phyloP scores from a whole-genome alignment of 2,888 invertebrate species.

The Chromoteleia sp. region DNA sequence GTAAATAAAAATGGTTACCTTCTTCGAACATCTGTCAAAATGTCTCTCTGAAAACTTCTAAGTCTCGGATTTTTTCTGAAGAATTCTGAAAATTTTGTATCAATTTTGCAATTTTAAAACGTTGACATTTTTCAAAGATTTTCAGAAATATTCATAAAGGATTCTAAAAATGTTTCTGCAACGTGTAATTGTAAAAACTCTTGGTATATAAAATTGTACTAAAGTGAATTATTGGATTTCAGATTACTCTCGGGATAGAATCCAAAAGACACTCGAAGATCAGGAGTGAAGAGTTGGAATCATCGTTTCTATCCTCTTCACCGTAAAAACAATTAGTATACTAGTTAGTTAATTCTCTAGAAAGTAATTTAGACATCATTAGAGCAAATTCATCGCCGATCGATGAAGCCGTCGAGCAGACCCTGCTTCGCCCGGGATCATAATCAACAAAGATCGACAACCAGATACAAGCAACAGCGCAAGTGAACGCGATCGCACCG shows the following conservation, averaged over 20 bases:
- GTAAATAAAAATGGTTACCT: no score
- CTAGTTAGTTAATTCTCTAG: conserved; percentile 88
- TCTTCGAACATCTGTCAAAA: no score
- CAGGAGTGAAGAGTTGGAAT: conserved; percentile 82
- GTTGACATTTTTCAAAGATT: no score
- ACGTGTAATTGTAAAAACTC: no score
- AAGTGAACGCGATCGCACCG: conserved; percentile 27
- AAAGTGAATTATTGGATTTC: no score
- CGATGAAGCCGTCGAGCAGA: conserved; percentile 71
- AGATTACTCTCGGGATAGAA: conserved; percentile 70
- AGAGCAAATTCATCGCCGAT: conserved; percentile 76
- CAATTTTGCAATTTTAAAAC: no score
- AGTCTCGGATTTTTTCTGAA: no score
- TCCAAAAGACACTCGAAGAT: conserved; percentile 81
- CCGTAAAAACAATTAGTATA: conserved; percentile 86
- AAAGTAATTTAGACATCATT: conserved; percentile 85
- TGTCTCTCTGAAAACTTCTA: no score
- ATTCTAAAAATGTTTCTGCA: no score
- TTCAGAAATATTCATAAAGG: no score
- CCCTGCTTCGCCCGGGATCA: conserved; percentile 66
- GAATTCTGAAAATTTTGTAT: no score
- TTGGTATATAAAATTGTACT: no score
- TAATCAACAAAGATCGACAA: conserved; percentile 46
- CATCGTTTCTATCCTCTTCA: conserved; percentile 82
- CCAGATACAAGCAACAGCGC: conserved; percentile 13